Evolutionary conservation across 2,888 invertebrate species (phyloP).

Genomic region (Drosophila atripex): DNA sequence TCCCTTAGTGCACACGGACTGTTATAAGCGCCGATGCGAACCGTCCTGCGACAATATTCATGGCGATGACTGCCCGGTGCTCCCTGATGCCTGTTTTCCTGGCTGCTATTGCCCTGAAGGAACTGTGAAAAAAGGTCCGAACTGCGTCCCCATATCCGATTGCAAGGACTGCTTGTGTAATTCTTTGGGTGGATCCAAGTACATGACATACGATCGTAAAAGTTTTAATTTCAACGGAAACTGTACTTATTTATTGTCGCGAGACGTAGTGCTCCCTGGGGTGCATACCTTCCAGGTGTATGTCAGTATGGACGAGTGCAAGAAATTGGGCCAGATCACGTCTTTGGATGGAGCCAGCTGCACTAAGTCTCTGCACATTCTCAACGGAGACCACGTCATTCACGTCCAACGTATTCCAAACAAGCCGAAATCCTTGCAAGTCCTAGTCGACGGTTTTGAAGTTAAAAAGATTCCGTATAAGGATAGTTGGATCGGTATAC

Average conservation of each 20-base stretch:
- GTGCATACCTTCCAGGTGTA: conserved; percentile 85
- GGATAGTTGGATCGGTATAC: conserved; percentile 87
- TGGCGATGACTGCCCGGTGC: conserved; percentile 86
- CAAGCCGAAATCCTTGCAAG: conserved; percentile 78
- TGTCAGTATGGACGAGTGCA: conserved; percentile 89
- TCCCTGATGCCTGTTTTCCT: conserved; percentile 89
- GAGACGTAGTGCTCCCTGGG: conserved; percentile 86
- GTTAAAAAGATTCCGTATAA: conserved; percentile 84
- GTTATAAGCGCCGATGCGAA: conserved; percentile 91
- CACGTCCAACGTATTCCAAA: conserved; percentile 84
- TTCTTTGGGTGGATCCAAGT: conserved; percentile 91
- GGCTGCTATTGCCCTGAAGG: conserved; percentile 95
- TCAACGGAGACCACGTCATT: conserved; percentile 88
- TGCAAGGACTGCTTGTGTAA: conserved; percentile 92
- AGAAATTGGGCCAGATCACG: conserved; percentile 82
- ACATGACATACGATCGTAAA: conserved; percentile 92
- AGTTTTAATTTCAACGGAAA: conserved; percentile 92
- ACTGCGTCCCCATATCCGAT: conserved; percentile 88
- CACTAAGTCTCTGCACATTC: conserved; percentile 88
- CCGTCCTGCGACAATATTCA: conserved; percentile 88
- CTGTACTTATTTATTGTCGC: conserved; percentile 92
- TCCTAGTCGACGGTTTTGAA: conserved; percentile 82
- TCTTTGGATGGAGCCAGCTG: conserved; percentile 85
- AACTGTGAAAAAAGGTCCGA: conserved; percentile 87
- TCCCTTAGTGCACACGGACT: conserved; percentile 92